These are phyloP conservation scores for Melipona beecheii DNA, from an alignment of 2,888 invertebrate species.

Conservation along the genomic window DNA sequence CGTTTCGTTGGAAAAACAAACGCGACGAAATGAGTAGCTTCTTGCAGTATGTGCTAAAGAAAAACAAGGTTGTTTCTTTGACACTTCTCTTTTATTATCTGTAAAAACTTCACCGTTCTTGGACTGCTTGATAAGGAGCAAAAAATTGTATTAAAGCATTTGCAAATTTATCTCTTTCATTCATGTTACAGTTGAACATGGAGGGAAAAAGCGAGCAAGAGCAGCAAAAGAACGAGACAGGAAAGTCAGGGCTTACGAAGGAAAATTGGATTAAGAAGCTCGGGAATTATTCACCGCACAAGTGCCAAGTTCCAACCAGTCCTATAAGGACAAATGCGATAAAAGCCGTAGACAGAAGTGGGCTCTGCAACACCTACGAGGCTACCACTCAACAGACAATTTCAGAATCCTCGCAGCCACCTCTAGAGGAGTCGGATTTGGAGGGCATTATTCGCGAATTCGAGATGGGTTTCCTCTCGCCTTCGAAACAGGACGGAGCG, in stretches of 20 bases:
- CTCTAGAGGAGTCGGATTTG: conserved; percentile 59
- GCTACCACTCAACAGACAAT: neutral
- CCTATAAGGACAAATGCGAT: conserved; percentile 10
- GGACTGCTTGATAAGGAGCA: neutral
- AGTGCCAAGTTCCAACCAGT: conserved; percentile 16
- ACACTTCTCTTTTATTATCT: neutral
- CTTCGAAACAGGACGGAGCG: conserved; percentile 44
- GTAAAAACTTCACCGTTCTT: neutral
- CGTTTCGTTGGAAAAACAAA: conserved; percentile 20
- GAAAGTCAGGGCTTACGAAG: conserved; percentile 1
- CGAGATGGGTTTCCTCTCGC: conserved; percentile 69
- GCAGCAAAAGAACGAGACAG: neutral
- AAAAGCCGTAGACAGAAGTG: conserved; percentile 10
- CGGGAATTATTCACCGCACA: conserved; percentile 51
- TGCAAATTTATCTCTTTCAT: neutral
- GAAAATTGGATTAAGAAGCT: conserved; percentile 63
- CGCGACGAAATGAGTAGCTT: conserved; percentile 63
- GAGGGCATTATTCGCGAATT: conserved; percentile 73
- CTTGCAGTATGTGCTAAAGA: conserved; percentile 57
- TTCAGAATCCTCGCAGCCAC: neutral
- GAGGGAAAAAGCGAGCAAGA: neutral
- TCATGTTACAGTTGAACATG: conserved; percentile 22
- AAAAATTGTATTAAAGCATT: neutral
- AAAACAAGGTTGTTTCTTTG: conserved; percentile 55
- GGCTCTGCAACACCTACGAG: conserved; percentile 5